A percentile compares a stretch with the other conserved stretches of the same genome.
Conservation (phyloP, 2,113 vertebrate genomes). For the Ciconia maguari region DNA sequence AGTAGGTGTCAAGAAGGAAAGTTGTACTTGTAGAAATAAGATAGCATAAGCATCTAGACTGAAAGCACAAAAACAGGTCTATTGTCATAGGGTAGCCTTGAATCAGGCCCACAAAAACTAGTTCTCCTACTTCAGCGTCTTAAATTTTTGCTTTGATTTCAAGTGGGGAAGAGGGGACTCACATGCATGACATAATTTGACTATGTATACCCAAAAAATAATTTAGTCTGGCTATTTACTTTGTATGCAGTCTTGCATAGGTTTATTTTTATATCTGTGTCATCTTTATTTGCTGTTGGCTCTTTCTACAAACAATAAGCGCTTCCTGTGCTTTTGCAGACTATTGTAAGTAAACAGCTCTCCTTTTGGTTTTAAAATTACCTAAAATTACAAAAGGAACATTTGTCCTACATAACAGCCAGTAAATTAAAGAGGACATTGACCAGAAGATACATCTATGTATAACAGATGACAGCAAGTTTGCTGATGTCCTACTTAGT, state of each 20-base stretch:
- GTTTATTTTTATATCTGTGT: constrained; percentile 21
- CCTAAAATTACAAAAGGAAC: background rate
- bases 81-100: background rate
- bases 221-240: background rate
- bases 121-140: background rate
- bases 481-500: background rate
- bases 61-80: background rate
- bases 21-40: background rate
- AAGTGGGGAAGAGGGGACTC: background rate
- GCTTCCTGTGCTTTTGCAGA: constrained; percentile 12
- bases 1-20: background rate
- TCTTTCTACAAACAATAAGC: constrained; percentile 20
- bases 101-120: background rate
- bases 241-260: background rate
- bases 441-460: background rate
- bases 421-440: background rate
- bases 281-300: background rate
- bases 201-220: background rate
- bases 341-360: constrained; percentile 4
- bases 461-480: background rate
- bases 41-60: background rate
- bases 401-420: constrained; percentile 11
- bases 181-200: background rate
- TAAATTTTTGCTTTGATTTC: background rate
- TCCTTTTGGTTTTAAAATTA: constrained; percentile 34